Evolutionary conservation across 23 tunicate genomes (phyloP).

Genomic region (Clavelina lepadiformis): DNA sequence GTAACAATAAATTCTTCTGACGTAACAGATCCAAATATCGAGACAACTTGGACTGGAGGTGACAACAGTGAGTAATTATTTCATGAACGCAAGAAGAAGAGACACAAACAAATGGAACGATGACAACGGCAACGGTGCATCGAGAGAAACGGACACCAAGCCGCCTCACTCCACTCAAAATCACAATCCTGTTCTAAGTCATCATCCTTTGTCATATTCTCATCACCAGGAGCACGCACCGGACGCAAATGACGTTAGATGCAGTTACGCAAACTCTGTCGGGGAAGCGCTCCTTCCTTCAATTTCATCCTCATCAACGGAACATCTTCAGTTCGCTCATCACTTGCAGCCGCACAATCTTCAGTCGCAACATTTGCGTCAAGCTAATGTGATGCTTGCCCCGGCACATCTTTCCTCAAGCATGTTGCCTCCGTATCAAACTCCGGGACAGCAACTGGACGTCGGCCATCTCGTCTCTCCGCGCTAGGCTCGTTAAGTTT

Average conservation of each 20-base stretch:
- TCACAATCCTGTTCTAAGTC: neutral
- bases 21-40: slow-evolving; percentile 55
- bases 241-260: slow-evolving; percentile 2
- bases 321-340: slow-evolving; percentile 34
- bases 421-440: slow-evolving; percentile 15
- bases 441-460: slow-evolving; percentile 18
- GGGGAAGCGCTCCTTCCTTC: slow-evolving; percentile 4
- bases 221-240: neutral
- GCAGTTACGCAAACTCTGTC: slow-evolving; percentile 1
- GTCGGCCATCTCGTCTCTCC: neutral
- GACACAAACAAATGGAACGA: slow-evolving; percentile 96
- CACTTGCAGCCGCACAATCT: slow-evolving; percentile 35
- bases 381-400: slow-evolving; percentile 30
- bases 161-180: neutral
- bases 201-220: neutral
- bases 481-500: slow-evolving; percentile 12
- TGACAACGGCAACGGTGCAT: slow-evolving; percentile 22
- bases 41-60: slow-evolving; percentile 75
- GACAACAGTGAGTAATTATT: slow-evolving; percentile 95
- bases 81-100: slow-evolving; percentile 97
- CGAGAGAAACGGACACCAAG: slow-evolving; percentile 6
- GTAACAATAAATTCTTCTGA: neutral
- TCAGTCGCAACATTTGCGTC: slow-evolving; percentile 34
- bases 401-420: slow-evolving; percentile 29
- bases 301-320: slow-evolving; percentile 12